Base-by-base conservation (phyloP, 1,140 invertebrate genomes). In the Zaprionus tsacasi region DNA sequence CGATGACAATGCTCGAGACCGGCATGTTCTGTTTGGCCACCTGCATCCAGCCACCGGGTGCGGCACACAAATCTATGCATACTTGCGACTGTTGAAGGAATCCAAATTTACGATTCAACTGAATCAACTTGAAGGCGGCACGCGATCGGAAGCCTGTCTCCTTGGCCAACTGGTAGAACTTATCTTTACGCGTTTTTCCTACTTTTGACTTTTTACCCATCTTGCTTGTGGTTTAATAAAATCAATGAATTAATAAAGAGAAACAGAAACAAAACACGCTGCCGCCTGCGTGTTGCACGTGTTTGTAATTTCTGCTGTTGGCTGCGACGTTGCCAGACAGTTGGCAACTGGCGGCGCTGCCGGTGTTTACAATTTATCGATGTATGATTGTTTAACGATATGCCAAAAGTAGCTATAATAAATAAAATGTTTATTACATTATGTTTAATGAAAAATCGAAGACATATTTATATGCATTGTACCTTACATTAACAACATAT, bases 31-130 rank as follows among this genome's bases (percentile, higher is more conserved):
- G 96, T 87, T 97, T 96, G 48, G 98, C 99, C n/a, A 99, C 99
- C 94, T 99, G 99, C 95, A 99, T 98, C 99, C 99, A 99, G 86
- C 99, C 99, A 92, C 99, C 99, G 7, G 99, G 99, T 7, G 99
- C 99, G 17, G 99, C 99, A 94, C 99, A 99, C 43, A 99, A 94
- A 95, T 99, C 99, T 75, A 99, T 95, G 76, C 98, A 97, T 94
- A 99, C 98, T 94, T 97, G 94, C 10, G 98, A 98, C 87, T 96
- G 97, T 94, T 99, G 98, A 1, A 99, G 93, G 93, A 99, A 99
- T 69, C 98, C 97, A 94, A 98, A 99, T 92, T 99, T 99, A 80
- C 98, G 94, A 93, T 99, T 99, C 35, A 99, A 92, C 92, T 99
- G 99, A 69, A 99, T 98, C 76, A 99, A 95, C 91, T 99, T 99